Evolutionary conservation across 2,888 invertebrate genomes (phyloP), one percentile per base, ranked within the genome.

Genomic region (Drosophila demipolita): DNA sequence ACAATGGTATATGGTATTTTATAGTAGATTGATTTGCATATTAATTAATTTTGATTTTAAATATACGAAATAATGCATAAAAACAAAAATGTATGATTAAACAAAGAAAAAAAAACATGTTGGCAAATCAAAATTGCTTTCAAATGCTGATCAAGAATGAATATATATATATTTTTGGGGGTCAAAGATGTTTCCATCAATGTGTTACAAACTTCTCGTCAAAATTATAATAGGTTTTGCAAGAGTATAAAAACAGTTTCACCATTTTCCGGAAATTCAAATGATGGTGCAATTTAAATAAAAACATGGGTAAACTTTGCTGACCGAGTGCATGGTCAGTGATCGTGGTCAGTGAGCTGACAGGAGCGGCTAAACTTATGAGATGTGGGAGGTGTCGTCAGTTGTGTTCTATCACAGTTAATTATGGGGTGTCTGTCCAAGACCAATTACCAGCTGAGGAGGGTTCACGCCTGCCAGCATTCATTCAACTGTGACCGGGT

Each of bases 381-480:
- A 55, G 36, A 38, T 29, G 36, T 61, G 29, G 20, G 29, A 26
- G 57, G 11, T 20, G 12, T 38, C 38, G 32, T 36, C 20, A 15
- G 60, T 23, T 48, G 26, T 8, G n/a, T n/a, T 1, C 17, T 53
- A 35, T 35, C n/a, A 15, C 42, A 15, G 54, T 60, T 61, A 17
- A 32, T 38, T 61, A 57, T 61, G 7, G 35, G 29, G 60, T 61
- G 60, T 35, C 12, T 23, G 35, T 26, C 15, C 26, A 23, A n/a
- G 20, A 20, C 23, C 17, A 54, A 36, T 36, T 49, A 1, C 17
- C 15, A 49, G 17, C 17, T 7, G 9, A 26, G 23, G 9, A 17
- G 32, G 48, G 49, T 35, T 69, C 53, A 60, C 70, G 69, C 48
- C 45, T 49, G 48, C 60, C 48, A 69, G 53, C 35, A 57, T 20